Conservation (phyloP, 92 coral and sea anemone genomes). For the Muricea muricata region DNA sequence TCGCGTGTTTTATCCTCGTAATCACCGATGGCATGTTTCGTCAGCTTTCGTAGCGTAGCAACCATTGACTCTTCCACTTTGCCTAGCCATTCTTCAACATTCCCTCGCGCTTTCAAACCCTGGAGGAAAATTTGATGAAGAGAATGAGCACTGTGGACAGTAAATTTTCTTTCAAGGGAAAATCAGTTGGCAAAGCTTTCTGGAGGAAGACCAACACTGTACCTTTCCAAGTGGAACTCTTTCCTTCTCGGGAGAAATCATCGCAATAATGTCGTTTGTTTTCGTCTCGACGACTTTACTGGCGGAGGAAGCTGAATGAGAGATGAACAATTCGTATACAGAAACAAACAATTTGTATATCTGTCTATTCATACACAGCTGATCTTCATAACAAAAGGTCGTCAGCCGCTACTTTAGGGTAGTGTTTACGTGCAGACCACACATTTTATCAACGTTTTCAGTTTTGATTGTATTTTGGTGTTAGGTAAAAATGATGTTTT, state of each 20-base stretch:
- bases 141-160: no score
- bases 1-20: slow-evolving; percentile 89
- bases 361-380: no score
- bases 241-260: slow-evolving; percentile 98
- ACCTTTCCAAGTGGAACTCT: slow-evolving; percentile 93
- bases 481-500: no score
- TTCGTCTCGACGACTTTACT: slow-evolving; percentile 87
- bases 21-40: slow-evolving; percentile 91
- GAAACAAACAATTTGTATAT: no score
- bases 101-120: slow-evolving; percentile 99
- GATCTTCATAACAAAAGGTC: no score
- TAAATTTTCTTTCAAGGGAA: no score
- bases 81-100: slow-evolving; percentile 99
- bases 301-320: slow-evolving; percentile 76
- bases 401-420: no score
- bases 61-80: slow-evolving; percentile 99
- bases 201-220: not conserved
- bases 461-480: no score
- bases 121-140: slow-evolving; percentile 9
- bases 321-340: no score
- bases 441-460: no score
- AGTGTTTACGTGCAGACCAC: no score
- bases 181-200: no score
- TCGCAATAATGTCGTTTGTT: slow-evolving; percentile 97
- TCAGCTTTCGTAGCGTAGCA: slow-evolving; percentile 75